Conservation (phyloP, 2,113 vertebrate species). For the Sula dactylatra region DNA sequence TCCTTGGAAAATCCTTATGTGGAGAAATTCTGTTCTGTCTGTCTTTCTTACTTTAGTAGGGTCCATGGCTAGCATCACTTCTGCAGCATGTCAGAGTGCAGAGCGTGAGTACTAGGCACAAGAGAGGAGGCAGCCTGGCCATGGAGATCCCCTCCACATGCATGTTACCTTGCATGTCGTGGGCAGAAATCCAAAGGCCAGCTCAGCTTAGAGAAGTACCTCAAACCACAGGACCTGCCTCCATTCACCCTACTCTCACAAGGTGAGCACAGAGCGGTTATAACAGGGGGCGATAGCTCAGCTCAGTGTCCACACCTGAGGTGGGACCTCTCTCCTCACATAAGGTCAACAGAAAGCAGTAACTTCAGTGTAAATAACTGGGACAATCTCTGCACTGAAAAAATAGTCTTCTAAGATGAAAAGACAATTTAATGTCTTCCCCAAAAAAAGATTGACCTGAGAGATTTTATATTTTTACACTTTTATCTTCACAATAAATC, state of each 20-base stretch:
- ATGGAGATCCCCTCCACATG: accelerated
- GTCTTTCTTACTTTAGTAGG: background rate
- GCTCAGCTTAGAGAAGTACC: background rate
- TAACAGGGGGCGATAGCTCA: background rate
- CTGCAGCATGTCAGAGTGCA: accelerated
- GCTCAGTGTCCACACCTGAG: background rate
- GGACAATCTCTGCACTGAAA: background rate
- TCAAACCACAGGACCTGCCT: background rate
- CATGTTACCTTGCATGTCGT: accelerated
- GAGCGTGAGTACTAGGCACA: background rate
- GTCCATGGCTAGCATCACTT: background rate
- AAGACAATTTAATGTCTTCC: background rate
- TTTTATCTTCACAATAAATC: background rate
- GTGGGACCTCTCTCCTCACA: background rate
- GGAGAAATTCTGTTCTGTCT: background rate
- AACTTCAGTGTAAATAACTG: background rate
- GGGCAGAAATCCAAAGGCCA: background rate
- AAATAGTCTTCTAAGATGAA: background rate
- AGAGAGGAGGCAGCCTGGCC: background rate
- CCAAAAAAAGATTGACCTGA: background rate
- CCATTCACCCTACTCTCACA: background rate
- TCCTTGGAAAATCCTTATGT: background rate
- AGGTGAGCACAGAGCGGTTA: background rate
- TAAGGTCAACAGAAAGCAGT: background rate
- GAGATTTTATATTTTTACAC: background rate